Evolutionary conservation across 2,888 invertebrate genomes (phyloP).

Genomic region (Micropterix aruncella): DNA sequence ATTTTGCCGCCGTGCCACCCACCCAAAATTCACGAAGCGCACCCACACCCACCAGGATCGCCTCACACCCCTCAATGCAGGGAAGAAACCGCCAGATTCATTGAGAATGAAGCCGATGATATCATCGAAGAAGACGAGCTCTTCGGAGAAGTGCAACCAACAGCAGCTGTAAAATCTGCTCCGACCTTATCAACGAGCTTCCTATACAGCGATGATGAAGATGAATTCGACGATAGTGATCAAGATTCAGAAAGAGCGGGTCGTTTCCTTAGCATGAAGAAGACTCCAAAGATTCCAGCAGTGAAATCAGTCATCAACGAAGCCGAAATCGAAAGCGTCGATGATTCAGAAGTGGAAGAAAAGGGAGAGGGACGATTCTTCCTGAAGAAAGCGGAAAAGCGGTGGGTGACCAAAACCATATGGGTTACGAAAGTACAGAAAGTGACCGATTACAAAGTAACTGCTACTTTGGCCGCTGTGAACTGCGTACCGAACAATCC

Average conservation of each 20-base stretch:
- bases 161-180: not conserved
- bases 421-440: not conserved
- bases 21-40: not conserved
- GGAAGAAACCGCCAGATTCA: not conserved
- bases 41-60: not conserved
- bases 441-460: not conserved
- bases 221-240: not conserved
- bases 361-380: not conserved
- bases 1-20: not conserved
- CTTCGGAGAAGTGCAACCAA: not conserved
- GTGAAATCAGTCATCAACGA: not conserved
- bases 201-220: not conserved
- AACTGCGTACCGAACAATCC: not conserved
- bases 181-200: not conserved
- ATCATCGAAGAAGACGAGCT: not conserved
- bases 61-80: not conserved
- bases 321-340: not conserved
- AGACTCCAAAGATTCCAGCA: not conserved
- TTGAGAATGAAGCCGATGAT: not conserved
- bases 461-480: not conserved
- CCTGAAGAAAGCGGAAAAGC: not conserved
- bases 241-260: not conserved
- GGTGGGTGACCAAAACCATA: not conserved
- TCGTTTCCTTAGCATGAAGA: not conserved
- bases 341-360: not conserved